Evolutionary conservation across 2,113 vertebrate genomes (phyloP).

Genomic region (Macquaria australasica): DNA sequence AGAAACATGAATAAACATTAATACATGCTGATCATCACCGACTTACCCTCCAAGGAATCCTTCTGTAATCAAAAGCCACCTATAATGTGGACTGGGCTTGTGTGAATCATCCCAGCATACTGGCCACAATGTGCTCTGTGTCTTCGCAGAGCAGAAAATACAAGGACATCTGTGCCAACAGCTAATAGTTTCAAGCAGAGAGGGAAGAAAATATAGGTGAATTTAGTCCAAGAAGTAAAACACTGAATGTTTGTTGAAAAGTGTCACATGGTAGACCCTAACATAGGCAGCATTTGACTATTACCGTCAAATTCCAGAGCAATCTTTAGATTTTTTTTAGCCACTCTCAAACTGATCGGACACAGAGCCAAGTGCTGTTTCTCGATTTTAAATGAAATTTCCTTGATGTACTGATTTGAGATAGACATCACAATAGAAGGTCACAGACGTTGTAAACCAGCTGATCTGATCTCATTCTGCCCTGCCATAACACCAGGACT

Average conservation of each 20-base stretch:
- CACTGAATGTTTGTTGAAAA: background rate
- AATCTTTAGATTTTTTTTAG: constrained; percentile 3
- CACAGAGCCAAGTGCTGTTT: background rate
- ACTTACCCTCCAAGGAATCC: background rate
- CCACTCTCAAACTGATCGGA: background rate
- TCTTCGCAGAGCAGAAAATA: background rate
- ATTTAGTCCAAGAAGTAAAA: background rate
- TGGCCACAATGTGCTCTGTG: background rate
- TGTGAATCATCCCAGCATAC: background rate
- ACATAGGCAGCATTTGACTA: background rate
- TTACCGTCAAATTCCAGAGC: background rate
- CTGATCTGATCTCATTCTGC: background rate
- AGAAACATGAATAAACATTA: constrained; percentile 11
- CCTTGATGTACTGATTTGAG: constrained; percentile 8
- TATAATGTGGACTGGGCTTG: background rate
- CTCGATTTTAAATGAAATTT: background rate
- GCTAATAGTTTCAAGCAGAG: background rate
- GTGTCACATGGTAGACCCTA: background rate
- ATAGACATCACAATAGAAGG: background rate
- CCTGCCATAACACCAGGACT: background rate
- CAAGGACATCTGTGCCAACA: constrained; percentile 1
- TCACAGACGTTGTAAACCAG: constrained; percentile 6
- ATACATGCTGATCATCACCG: background rate
- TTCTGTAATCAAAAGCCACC: background rate
- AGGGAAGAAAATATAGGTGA: background rate